These are phyloP conservation scores for Maconellicoccus hirsutus DNA, from an alignment of 1,140 invertebrate genomes.

Conservation along the genomic window DNA sequence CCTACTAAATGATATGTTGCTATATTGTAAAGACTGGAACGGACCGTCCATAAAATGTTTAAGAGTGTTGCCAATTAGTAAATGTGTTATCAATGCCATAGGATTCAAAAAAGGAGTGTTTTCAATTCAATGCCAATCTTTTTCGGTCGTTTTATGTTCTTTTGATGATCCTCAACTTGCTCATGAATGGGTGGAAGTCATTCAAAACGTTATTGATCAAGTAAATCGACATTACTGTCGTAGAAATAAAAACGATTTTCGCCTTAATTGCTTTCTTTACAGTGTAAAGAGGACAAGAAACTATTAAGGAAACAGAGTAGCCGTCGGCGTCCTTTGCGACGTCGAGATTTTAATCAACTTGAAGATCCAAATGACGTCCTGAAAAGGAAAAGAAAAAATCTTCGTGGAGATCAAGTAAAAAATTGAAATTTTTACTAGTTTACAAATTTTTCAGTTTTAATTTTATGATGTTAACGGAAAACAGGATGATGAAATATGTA, in stretches of 20 bases:
- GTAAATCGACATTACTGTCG: slow-evolving; percentile 30
- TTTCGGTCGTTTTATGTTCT: slow-evolving; percentile 45
- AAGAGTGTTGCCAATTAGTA: slow-evolving; percentile 47
- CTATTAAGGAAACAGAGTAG: neutral
- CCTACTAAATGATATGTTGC: slow-evolving; percentile 45
- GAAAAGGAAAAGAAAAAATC: neutral
- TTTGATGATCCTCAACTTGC: slow-evolving; percentile 39
- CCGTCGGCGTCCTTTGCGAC: neutral
- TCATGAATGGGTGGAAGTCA: slow-evolving; percentile 42
- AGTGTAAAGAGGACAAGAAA: neutral
- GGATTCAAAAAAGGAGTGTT: slow-evolving; percentile 42
- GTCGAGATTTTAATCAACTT: neutral
- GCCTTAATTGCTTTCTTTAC: neutral
- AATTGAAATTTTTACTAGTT: neutral
- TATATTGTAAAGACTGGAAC: slow-evolving; percentile 45
- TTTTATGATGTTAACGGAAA: neutral
- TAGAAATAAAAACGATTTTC: no score
- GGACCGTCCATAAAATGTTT: slow-evolving; percentile 39
- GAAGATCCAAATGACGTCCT: neutral
- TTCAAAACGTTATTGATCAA: slow-evolving; percentile 42
- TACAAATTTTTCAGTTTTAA: neutral
- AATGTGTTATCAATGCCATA: slow-evolving; percentile 44
- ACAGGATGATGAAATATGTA: slow-evolving; percentile 23
- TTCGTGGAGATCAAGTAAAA: neutral
- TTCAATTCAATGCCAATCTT: slow-evolving; percentile 43